Percentiles rank a stretch among this genome's conserved stretches.
phyloP scores from a whole-genome alignment of 2,888 invertebrate genomes.

The Drosophila mimica region DNA sequence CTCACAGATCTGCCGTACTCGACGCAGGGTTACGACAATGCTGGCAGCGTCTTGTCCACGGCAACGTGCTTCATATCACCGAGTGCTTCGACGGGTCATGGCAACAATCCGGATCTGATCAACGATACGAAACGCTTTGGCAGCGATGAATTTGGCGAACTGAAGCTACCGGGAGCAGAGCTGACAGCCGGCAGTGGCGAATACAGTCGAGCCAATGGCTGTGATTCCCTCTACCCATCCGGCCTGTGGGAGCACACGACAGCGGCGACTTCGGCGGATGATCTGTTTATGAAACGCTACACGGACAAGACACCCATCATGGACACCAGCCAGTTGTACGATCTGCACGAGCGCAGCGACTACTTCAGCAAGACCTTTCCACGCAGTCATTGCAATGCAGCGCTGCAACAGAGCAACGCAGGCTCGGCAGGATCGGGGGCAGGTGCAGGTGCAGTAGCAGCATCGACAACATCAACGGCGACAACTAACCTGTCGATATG shows the following conservation, averaged over 20 bases:
- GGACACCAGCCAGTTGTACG: slow-evolving; percentile 85
- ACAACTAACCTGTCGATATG: slow-evolving; percentile 81
- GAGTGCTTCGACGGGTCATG: slow-evolving; percentile 90
- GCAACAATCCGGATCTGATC: slow-evolving; percentile 94
- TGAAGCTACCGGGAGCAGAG: slow-evolving; percentile 84
- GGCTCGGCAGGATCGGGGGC: slow-evolving; percentile 49
- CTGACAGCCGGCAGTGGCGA: slow-evolving; percentile 88
- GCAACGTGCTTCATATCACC: slow-evolving; percentile 91
- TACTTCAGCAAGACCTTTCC: slow-evolving; percentile 88
- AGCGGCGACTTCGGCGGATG: slow-evolving; percentile 81
- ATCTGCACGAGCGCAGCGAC: slow-evolving; percentile 85
- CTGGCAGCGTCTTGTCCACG: slow-evolving; percentile 88
- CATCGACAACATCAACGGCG: slow-evolving; percentile 82
- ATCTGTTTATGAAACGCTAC: slow-evolving; percentile 87
- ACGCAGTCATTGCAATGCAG: slow-evolving; percentile 84
- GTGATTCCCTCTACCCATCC: slow-evolving; percentile 91
- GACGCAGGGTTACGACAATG: slow-evolving; percentile 89
- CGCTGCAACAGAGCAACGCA: slow-evolving; percentile 44
- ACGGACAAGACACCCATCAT: slow-evolving; percentile 92
- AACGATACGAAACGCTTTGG: slow-evolving; percentile 91
- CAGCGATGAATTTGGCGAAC: slow-evolving; percentile 85
- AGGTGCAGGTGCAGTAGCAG: slow-evolving; percentile 36
- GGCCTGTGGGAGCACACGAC: slow-evolving; percentile 89
- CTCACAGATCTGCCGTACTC: slow-evolving; percentile 89
- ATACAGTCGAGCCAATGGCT: slow-evolving; percentile 90